phyloP scores from a whole-genome alignment of 2,888 invertebrate species.

The Caenorhabditis zanzibari region DNA sequence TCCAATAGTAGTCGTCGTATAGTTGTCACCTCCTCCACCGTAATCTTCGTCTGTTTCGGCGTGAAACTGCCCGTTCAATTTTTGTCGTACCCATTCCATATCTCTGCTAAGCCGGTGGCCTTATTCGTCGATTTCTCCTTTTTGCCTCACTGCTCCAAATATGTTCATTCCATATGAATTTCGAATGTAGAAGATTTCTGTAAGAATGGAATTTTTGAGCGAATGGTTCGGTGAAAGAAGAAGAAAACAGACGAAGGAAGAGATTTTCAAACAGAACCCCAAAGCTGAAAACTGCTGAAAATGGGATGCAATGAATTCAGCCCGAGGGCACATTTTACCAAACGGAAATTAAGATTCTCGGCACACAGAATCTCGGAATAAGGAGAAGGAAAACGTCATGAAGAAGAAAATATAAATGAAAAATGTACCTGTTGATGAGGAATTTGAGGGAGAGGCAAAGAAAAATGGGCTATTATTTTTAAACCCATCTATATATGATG shows the following conservation, averaged over 20 bases:
- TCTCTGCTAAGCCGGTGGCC: slow-evolving; percentile 1
- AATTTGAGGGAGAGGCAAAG: slow-evolving; percentile 5
- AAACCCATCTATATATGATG: slow-evolving; percentile 23
- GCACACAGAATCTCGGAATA: not conserved
- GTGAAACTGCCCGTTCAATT: slow-evolving; percentile 36
- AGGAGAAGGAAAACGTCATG: slow-evolving; percentile 13
- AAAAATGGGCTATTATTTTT: slow-evolving; percentile 25
- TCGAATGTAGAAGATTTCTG: slow-evolving; percentile 21
- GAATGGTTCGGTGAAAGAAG: not conserved
- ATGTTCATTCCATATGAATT: slow-evolving; percentile 52
- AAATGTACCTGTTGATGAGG: slow-evolving; percentile 27
- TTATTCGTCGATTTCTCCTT: not conserved
- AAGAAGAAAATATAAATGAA: slow-evolving; percentile 28
- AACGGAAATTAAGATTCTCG: slow-evolving; percentile 32
- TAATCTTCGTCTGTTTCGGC: slow-evolving; percentile 14
- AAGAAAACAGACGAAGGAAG: not conserved
- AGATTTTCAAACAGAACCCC: slow-evolving; percentile 13
- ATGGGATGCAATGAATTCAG: slow-evolving; percentile 14
- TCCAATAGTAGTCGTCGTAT: slow-evolving; percentile 39
- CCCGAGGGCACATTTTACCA: slow-evolving; percentile 6
- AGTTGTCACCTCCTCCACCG: not conserved
- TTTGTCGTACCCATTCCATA: slow-evolving; percentile 59
- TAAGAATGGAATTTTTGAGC: slow-evolving; percentile 16
- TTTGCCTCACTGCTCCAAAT: not conserved
- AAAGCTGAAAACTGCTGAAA: slow-evolving; percentile 18